Evolutionary conservation across 2,888 invertebrate genomes (phyloP), one percentile per base, ranked within the genome.

Genomic region (Eristalis intricaria): DNA sequence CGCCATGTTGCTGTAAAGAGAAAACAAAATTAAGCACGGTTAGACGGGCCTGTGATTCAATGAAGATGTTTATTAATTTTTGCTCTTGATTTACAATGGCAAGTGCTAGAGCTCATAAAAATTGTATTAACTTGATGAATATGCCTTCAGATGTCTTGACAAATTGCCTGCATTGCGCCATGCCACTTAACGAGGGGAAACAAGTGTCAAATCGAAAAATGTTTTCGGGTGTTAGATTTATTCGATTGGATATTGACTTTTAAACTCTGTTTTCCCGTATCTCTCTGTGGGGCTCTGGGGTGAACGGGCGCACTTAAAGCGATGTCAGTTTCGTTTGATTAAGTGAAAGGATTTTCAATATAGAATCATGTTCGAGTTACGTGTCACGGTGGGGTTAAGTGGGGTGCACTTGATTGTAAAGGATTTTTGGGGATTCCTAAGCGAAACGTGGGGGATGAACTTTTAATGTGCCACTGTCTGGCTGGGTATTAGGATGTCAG

Each of bases 1-100:
- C 91, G 91, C 92, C 92, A 92, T 92, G 90, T 92, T 91, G 90
- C 76, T 90, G 88, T 64, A 68, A 85, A 61, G 43, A 75, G 69
- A 64, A 22, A 26, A 23, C 64, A 26, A 38, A 82, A 56, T 40
- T 50, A 32, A 40, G 23, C 32, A 35, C 22, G 56, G 8, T 71
- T 43, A 19, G 26, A 38, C 29, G 64, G 32, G 29, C 26, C 29
- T 61, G 13, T 19, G 32, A 50, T 75, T 75, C 38, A 38, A 58
- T 23, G 5, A 38, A 35, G 50, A 65, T n/a, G 29, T 63, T 63
- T 63, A 32, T 63, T 19, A 32, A 63, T 63, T n/a, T 63, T 63
- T 29, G 50, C 50, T 50, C 19, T 8, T 50, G 50, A 50, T 50
- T 50, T 50, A 50, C 50, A 50, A 50, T 19, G 50, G 50, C 50